Conservation (phyloP, 2,888 invertebrate species). For the Oxystoma pomonae region DNA sequence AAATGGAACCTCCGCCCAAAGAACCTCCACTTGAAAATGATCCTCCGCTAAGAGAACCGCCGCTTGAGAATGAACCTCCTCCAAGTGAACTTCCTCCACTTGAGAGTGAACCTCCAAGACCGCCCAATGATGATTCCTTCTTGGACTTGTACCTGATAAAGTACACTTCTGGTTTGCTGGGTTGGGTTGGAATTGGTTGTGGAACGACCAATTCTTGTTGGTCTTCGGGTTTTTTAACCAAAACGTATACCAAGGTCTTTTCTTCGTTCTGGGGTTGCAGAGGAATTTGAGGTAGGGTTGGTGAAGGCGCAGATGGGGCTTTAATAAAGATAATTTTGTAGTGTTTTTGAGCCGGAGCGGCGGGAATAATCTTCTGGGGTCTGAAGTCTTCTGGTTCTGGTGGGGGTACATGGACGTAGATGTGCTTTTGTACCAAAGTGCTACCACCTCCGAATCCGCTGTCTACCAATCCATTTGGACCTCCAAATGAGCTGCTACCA, state of each 20-base stretch:
- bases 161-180: slow-evolving; percentile 86
- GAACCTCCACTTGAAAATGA: slow-evolving; percentile 12
- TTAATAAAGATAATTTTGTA: slow-evolving; percentile 30
- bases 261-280: slow-evolving; percentile 76
- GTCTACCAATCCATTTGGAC: slow-evolving; percentile 1
- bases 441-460: slow-evolving; percentile 16
- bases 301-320: slow-evolving; percentile 53
- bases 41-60: slow-evolving; percentile 25
- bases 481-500: not conserved
- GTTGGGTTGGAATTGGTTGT: slow-evolving; percentile 73
- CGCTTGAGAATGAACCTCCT: slow-evolving; percentile 36
- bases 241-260: slow-evolving; percentile 83
- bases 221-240: slow-evolving; percentile 85
- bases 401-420: slow-evolving; percentile 85
- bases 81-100: not conserved
- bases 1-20: slow-evolving; percentile 13
- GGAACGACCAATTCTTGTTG: slow-evolving; percentile 76
- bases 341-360: slow-evolving; percentile 25
- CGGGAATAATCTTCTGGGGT: slow-evolving; percentile 21
- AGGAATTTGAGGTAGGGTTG: slow-evolving; percentile 73
- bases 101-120: not conserved
- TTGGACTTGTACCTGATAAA: slow-evolving; percentile 83
- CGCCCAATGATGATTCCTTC: slow-evolving; percentile 42
- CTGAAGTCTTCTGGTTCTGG: slow-evolving; percentile 56
- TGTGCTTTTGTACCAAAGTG: slow-evolving; percentile 70